Evolutionary conservation across 2,888 invertebrate species (phyloP).

Genomic region (Agapetus fuscipes): DNA sequence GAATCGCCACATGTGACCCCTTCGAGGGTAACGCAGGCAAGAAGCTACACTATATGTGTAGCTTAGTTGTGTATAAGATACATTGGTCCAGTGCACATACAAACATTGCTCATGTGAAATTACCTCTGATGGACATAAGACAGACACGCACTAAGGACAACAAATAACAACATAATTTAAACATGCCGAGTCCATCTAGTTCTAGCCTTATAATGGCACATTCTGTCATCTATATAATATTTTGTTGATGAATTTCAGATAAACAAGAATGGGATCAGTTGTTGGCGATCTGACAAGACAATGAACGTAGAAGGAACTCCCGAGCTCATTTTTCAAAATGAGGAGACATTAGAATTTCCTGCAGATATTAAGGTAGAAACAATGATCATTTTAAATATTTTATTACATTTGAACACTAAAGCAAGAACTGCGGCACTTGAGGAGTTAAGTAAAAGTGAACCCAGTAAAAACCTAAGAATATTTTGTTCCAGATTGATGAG

Average conservation of each 20-base stretch:
- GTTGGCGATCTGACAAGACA: conserved; percentile 65
- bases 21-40: too few species aligned
- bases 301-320: conserved; percentile 55
- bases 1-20: too few species aligned
- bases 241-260: conserved; percentile 45
- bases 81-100: too few species aligned
- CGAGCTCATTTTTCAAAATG: conserved; percentile 57
- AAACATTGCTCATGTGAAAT: too few species aligned
- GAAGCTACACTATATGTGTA: too few species aligned
- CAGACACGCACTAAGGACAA: too few species aligned
- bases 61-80: too few species aligned
- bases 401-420: background rate
- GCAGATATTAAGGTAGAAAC: conserved; percentile 59
- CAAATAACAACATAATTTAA: conserved; percentile 9
- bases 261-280: conserved; percentile 66
- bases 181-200: too few species aligned
- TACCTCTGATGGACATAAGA: too few species aligned
- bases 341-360: conserved; percentile 61
- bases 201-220: background rate
- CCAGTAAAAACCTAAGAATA: too few species aligned
- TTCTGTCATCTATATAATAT: conserved; percentile 9
- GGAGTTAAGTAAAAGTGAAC: background rate
- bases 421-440: too few species aligned
- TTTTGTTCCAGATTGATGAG: conserved; percentile 8
- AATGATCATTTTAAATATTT: background rate